phyloP scores from a whole-genome alignment of 2,113 vertebrate species.

The Nestor notabilis region DNA sequence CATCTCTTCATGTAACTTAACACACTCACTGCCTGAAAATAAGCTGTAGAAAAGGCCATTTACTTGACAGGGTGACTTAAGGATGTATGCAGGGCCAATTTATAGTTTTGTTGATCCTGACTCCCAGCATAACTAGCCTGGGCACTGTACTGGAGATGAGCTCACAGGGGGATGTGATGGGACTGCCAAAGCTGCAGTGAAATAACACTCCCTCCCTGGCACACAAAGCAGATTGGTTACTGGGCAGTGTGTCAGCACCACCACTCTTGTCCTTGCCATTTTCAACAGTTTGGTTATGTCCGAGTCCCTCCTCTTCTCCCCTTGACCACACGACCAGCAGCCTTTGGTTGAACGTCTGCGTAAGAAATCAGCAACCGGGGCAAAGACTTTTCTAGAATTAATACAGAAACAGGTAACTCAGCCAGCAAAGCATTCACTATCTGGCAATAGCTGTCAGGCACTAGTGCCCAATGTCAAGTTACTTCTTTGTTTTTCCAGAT shows the following conservation, averaged over 20 bases:
- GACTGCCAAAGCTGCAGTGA: background rate
- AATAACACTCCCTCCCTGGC: background rate
- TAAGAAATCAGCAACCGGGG: background rate
- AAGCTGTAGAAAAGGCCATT: background rate
- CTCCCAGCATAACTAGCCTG: background rate
- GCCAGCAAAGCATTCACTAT: background rate
- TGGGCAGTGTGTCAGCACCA: background rate
- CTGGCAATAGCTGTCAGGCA: background rate
- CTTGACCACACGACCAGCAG: background rate
- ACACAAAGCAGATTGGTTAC: background rate
- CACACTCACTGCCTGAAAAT: background rate
- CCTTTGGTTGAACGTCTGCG: fast-evolving
- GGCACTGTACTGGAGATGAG: background rate
- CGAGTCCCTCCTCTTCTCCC: background rate
- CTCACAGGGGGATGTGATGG: background rate
- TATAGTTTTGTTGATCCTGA: background rate
- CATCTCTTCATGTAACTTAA: background rate
- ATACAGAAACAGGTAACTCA: background rate
- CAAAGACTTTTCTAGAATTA: background rate
- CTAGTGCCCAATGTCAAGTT: background rate
- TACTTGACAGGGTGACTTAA: background rate
- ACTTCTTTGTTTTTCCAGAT: background rate
- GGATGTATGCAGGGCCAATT: background rate
- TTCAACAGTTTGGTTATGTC: background rate
- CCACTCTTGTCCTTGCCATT: background rate